Conservation (phyloP, 2,113 vertebrate genomes). For the Eleginops maclovinus region DNA sequence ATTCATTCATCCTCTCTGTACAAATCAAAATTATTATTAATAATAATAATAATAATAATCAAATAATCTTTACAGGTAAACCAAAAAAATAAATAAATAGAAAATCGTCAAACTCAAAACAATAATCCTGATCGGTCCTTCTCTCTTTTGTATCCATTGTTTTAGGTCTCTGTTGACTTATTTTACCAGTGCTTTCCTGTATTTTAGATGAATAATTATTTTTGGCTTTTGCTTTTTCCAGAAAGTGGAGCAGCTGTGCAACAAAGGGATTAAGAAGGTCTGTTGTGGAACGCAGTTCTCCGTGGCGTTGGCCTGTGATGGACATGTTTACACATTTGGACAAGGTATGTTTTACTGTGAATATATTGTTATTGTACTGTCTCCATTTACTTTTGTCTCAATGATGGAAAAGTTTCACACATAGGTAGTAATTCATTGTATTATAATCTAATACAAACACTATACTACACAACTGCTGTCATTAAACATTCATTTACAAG, state of each 20-base stretch:
- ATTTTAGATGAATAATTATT: slow-evolving; percentile 15
- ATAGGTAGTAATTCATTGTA: too few relatives aligned
- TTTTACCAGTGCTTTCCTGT: not conserved
- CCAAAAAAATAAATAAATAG: too few relatives aligned
- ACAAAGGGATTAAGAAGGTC: slow-evolving; percentile 85
- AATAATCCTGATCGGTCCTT: too few relatives aligned
- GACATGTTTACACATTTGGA: slow-evolving; percentile 86
- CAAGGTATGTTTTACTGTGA: slow-evolving; percentile 78
- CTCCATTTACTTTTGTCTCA: not conserved
- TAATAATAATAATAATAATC: too few relatives aligned
- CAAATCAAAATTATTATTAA: too few relatives aligned
- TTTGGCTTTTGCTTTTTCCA: slow-evolving; percentile 52
- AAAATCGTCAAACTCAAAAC: too few relatives aligned
- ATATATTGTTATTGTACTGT: not conserved
- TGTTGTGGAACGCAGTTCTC: slow-evolving; percentile 87
- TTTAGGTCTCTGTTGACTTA: not conserved
- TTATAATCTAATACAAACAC: too few relatives aligned
- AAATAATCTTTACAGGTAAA: too few relatives aligned
- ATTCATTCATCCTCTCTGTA: too few relatives aligned
- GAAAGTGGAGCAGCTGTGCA: slow-evolving; percentile 87
- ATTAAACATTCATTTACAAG: too few relatives aligned
- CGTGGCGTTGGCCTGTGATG: slow-evolving; percentile 82
- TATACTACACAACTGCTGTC: too few relatives aligned
- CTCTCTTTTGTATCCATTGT: not conserved
- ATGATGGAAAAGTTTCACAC: too few relatives aligned